phyloP scores from a whole-genome alignment of 2,113 vertebrate genomes.

The Salvelinus namaycush region DNA sequence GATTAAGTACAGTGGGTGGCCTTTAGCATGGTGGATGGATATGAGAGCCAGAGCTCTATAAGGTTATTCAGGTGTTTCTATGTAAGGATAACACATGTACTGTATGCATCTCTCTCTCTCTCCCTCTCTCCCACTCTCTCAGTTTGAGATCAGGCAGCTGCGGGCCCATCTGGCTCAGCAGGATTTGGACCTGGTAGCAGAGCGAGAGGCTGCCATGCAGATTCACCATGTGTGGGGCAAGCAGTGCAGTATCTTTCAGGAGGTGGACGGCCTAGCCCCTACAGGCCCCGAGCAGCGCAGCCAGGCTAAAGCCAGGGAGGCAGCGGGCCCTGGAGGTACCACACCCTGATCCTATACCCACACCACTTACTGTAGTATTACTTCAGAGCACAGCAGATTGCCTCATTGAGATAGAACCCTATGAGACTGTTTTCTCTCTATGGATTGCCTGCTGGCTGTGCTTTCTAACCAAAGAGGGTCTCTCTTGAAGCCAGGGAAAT shows the following conservation, averaged over 20 bases:
- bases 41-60: no score
- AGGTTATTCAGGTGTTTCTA: no score
- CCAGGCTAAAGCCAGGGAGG: conserved; percentile 73
- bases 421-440: no score
- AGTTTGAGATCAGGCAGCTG: conserved; percentile 98
- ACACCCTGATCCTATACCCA: background rate
- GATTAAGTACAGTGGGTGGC: no score
- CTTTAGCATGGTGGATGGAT: no score
- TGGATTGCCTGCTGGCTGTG: conserved; percentile 5
- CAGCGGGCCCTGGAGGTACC: conserved; percentile 76
- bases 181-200: conserved; percentile 91
- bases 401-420: no score
- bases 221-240: conserved; percentile 87
- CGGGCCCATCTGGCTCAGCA: conserved; percentile 96
- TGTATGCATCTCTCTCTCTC: background rate
- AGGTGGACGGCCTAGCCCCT: conserved; percentile 79
- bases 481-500: background rate
- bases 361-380: background rate
- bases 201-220: conserved; percentile 91
- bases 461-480: background rate
- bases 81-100: background rate
- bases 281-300: conserved; percentile 79
- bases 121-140: background rate
- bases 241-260: conserved; percentile 87
- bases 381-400: conserved; percentile 17